Evolutionary conservation across 2,888 invertebrate species (phyloP).

Genomic region (Calliopum simillimum): DNA sequence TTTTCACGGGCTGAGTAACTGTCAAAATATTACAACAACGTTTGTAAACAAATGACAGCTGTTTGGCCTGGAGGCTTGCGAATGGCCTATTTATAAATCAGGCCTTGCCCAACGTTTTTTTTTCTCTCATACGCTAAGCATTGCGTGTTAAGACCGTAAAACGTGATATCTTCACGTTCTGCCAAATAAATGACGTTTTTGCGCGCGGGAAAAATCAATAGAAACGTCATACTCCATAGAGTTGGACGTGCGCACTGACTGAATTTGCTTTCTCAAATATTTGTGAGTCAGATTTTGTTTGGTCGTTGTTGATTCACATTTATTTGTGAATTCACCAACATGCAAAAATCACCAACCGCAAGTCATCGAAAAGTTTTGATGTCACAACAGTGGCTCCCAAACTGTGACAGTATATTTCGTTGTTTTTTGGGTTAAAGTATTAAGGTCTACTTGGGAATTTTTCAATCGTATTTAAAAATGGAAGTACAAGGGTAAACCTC

Average conservation of each 20-base stretch:
- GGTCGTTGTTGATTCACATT: conserved; percentile 7
- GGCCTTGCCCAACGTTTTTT: not conserved
- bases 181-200: not conserved
- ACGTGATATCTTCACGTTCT: conserved; percentile 2
- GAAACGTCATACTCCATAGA: not conserved
- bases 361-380: not conserved
- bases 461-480: no score
- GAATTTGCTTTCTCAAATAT: not conserved
- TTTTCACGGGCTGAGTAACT: conserved; percentile 8
- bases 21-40: not conserved
- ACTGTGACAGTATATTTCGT: no score
- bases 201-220: conserved; percentile 23
- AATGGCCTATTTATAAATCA: not conserved
- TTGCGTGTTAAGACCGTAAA: not conserved
- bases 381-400: no score
- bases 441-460: no score
- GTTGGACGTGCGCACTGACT: conserved; percentile 19
- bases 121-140: no score
- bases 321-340: no score
- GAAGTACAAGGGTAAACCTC: no score
- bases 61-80: not conserved
- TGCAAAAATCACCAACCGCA: not conserved
- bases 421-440: no score
- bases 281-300: not conserved
- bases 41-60: conserved; percentile 23